Evolutionary conservation across 1,140 invertebrate species (phyloP), one percentile per base, ranked within the genome.

Genomic region (Drosophila nasuta): DNA sequence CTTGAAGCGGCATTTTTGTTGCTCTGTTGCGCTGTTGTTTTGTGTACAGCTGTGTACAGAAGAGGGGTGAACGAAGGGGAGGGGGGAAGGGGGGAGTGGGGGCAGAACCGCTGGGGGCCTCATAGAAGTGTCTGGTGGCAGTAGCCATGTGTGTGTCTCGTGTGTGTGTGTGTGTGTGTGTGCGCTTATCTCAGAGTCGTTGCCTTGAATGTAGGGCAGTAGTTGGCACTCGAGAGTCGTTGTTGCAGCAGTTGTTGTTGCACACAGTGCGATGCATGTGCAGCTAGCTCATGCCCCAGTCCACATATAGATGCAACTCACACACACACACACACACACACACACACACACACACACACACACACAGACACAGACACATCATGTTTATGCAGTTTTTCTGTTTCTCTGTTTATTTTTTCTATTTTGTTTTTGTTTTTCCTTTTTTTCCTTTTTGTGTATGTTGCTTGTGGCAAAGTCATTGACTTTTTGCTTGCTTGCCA

Each of bases 141-240:
- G 78, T 86, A 75, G 70, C 81, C 70, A 48, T 77, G 28, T 60
- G 54, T 56, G 65, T 52, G 58, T 67, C 11, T 46, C 43, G 11
- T 57, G 30, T 52, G 43, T 48, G n/a, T n/a, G 17, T 57, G 52
- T 46, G 48, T 71, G 70, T 71, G 57, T 66, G 60, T 65, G 25
- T 63, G 82, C 68, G 83, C 82, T 87, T 88, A 88, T 87, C 83
- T 88, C 80, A 75, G 83, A 82, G 83, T 87, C 83, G 83, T 87
- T 87, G 83, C 83, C 83, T 87, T 87, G 83, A 87, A 87, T 87
- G 83, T 87, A 87, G 83, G 83, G 83, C 83, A 87, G 83, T 87
- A 88, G 83, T 86, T 85, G 82, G 83, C 82, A 88, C 83, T 87
- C 83, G 77, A 87, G 77, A 68, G 60, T 70, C 65, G 82, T 78